Evolutionary conservation across 2,113 vertebrate species (phyloP).

Genomic region (Sus scrofa): DNA sequence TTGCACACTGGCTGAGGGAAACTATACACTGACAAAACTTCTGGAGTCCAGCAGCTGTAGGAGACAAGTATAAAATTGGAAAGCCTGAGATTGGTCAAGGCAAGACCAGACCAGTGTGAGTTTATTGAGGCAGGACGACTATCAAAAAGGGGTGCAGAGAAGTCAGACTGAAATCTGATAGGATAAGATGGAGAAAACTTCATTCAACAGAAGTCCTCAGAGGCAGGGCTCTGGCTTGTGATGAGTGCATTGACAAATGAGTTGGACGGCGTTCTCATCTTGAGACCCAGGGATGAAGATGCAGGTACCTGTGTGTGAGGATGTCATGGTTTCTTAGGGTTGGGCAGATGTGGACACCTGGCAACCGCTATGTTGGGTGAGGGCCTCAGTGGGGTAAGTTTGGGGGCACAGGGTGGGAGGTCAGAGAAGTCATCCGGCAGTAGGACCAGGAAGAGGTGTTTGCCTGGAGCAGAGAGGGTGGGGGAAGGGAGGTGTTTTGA

Average conservation of each 20-base stretch:
- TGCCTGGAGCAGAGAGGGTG: not conserved
- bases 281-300: not conserved
- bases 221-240: not conserved
- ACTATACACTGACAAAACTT: not conserved
- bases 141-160: not conserved
- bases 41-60: not conserved
- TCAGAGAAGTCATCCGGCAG: not conserved
- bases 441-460: not conserved
- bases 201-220: not conserved
- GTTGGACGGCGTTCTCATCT: not conserved
- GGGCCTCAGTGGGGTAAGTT: not conserved
- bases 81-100: not conserved
- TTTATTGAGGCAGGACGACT: not conserved
- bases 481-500: not conserved
- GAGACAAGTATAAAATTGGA: not conserved
- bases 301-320: not conserved
- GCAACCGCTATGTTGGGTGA: not conserved
- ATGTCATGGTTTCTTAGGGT: not conserved
- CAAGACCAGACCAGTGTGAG: not conserved
- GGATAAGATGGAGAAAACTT: slow-evolving; percentile 41
- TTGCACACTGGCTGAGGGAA: not conserved
- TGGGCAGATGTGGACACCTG: not conserved
- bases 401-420: not conserved
- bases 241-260: not conserved
- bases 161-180: slow-evolving; percentile 4